phyloP scores from a whole-genome alignment of 2,888 invertebrate genomes.

The Dryadula phaetusa region DNA sequence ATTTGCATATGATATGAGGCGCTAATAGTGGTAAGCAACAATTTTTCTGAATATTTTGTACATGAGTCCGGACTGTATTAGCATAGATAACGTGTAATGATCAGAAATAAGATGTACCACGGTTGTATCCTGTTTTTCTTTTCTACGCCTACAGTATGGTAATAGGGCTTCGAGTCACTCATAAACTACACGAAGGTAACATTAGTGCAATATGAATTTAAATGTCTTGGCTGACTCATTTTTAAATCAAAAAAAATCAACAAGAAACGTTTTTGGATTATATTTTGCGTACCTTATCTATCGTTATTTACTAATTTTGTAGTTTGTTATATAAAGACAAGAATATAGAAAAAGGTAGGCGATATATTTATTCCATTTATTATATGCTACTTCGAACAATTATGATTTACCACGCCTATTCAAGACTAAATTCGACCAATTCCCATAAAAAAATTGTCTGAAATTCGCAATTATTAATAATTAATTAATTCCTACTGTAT shows the following conservation, averaged over 20 bases:
- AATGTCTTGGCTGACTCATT: conserved; percentile 21
- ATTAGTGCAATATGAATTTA: conserved; percentile 36
- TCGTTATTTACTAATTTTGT: no score
- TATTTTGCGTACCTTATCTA: not conserved
- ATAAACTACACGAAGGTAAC: conserved; percentile 7
- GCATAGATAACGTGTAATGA: conserved; percentile 68
- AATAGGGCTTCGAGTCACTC: conserved; percentile 15
- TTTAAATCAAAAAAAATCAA: not conserved
- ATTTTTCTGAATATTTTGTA: conserved; percentile 69
- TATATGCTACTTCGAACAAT: no score
- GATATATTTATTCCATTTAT: no score
- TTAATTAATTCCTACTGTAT: not conserved
- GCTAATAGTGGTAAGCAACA: conserved; percentile 75
- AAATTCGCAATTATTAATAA: no score
- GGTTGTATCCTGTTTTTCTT: conserved; percentile 21
- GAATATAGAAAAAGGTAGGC: no score
- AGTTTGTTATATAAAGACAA: no score
- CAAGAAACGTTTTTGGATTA: not conserved
- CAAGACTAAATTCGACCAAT: no score
- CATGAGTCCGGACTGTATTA: conserved; percentile 65
- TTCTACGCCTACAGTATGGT: conserved; percentile 23
- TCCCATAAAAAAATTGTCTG: no score
- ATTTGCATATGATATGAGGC: conserved; percentile 80
- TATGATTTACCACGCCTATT: no score
- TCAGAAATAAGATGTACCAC: conserved; percentile 49